Evolutionary conservation across 2,888 invertebrate genomes (phyloP).

Genomic region (Ophioninae sp.): DNA sequence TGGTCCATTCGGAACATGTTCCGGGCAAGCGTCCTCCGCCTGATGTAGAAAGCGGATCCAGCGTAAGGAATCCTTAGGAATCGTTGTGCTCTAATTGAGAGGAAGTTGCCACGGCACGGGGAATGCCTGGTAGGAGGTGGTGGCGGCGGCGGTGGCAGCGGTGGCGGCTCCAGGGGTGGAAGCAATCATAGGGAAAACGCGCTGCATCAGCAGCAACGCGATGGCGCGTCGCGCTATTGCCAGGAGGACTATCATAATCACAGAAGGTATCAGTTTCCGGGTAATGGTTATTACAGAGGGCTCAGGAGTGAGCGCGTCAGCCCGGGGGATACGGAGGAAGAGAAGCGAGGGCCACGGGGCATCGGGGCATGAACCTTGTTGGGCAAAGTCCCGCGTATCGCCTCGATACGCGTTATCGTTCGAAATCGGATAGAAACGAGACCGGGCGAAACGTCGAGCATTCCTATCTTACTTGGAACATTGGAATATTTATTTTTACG

Average conservation of each 20-base stretch:
- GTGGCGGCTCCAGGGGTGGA: too few species aligned
- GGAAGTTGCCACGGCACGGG: background rate
- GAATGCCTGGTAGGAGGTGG: constrained; percentile 1
- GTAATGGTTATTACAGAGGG: constrained; percentile 70
- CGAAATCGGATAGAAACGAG: constrained; percentile 44
- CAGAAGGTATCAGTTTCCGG: constrained; percentile 73
- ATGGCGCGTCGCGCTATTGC: constrained; percentile 64
- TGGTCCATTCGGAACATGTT: too few species aligned
- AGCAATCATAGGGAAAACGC: constrained; percentile 58
- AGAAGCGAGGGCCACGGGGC: constrained; percentile 46
- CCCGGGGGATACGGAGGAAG: constrained; percentile 13
- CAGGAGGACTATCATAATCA: constrained; percentile 76
- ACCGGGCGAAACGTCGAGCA: constrained; percentile 23
- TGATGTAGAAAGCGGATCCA: background rate
- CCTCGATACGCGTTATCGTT: constrained; percentile 34
- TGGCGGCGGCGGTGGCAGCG: too few species aligned
- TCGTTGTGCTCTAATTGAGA: constrained; percentile 33
- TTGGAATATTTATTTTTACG: background rate
- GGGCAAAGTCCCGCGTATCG: constrained; percentile 36
- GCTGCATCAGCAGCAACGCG: constrained; percentile 57
- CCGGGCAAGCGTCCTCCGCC: too few species aligned
- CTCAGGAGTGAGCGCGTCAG: constrained; percentile 37
- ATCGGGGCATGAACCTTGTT: constrained; percentile 43
- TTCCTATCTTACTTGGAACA: constrained; percentile 1
- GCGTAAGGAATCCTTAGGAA: constrained; percentile 2